These are phyloP conservation scores for Thaumatotibia leucotreta DNA, from an alignment of 1,140 invertebrate genomes.

Conservation along the genomic window DNA sequence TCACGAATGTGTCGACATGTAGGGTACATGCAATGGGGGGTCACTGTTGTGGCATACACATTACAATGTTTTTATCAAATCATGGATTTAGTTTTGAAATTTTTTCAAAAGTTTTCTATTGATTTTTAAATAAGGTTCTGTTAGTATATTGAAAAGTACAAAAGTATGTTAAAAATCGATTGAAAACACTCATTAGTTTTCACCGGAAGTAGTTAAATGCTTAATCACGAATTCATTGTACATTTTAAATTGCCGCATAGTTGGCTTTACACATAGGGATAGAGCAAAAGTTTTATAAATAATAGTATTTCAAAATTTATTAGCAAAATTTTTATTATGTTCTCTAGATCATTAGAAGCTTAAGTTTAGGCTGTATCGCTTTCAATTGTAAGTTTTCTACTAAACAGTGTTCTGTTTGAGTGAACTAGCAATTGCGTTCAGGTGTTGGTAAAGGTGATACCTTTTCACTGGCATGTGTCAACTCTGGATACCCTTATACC, in stretches of 20 bases:
- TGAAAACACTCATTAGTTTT: background rate
- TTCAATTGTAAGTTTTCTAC: constrained; percentile 44
- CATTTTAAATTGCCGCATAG: constrained; percentile 20
- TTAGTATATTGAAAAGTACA: background rate
- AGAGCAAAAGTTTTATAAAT: constrained; percentile 15
- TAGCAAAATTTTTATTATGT: background rate
- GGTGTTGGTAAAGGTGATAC: background rate
- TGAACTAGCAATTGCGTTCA: constrained; percentile 42
- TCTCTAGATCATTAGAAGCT: constrained; percentile 55
- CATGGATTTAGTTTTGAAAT: background rate
- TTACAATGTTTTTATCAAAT: background rate
- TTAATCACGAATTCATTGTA: constrained; percentile 24
- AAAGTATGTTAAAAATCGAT: constrained; percentile 2
- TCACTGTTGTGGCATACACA: constrained; percentile 42
- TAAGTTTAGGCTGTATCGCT: constrained; percentile 54
- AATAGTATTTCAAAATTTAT: constrained; percentile 2
- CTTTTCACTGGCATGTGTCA: background rate
- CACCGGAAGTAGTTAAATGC: constrained; percentile 27
- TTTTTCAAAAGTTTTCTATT: background rate
- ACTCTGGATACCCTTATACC: too few relatives aligned
- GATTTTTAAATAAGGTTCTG: background rate
- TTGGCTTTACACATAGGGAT: constrained; percentile 24
- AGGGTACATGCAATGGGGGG: constrained; percentile 37
- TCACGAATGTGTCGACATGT: constrained; percentile 41
- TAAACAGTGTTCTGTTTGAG: constrained; percentile 18